Percentiles rank a stretch among this genome's conserved stretches.
phyloP scores from a whole-genome alignment of 2,113 vertebrate genomes.

The Corvus cornix region DNA sequence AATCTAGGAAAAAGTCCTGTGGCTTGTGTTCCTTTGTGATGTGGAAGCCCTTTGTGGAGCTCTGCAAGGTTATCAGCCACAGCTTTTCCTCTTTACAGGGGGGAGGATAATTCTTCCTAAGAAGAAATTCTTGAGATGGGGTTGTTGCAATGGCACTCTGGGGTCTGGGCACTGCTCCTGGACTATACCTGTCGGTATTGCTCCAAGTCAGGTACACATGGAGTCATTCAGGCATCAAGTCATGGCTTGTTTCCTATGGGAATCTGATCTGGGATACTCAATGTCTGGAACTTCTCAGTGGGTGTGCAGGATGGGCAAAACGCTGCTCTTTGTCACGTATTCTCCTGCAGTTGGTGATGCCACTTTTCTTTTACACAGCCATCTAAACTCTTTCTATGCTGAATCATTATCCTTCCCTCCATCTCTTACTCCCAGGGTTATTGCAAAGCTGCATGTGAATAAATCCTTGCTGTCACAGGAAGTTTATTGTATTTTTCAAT shows the following conservation, averaged over 20 bases:
- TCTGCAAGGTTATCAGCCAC: not conserved
- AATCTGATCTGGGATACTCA: not conserved
- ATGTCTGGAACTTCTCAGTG: not conserved
- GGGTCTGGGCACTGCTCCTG: not conserved
- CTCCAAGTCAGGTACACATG: not conserved
- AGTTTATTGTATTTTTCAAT: not conserved
- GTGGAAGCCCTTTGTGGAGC: not conserved
- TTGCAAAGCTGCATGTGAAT: not conserved
- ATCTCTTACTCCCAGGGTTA: not conserved
- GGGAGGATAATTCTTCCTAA: not conserved
- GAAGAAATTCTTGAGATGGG: not conserved
- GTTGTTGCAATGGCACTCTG: not conserved
- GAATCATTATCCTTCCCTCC: not conserved
- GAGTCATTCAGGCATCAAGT: not conserved
- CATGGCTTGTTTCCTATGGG: not conserved
- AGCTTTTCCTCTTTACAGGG: not conserved
- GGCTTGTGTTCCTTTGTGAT: not conserved
- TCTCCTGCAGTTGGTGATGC: not conserved
- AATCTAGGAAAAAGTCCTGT: not conserved
- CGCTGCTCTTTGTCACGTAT: not conserved
- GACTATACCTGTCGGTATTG: not conserved
- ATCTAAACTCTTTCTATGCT: not conserved
- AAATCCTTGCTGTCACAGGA: not conserved
- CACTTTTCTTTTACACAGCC: not conserved
- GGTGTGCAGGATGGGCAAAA: not conserved